Base-by-base conservation (phyloP, 2,113 vertebrate species). In the Corythaeola cristata region DNA sequence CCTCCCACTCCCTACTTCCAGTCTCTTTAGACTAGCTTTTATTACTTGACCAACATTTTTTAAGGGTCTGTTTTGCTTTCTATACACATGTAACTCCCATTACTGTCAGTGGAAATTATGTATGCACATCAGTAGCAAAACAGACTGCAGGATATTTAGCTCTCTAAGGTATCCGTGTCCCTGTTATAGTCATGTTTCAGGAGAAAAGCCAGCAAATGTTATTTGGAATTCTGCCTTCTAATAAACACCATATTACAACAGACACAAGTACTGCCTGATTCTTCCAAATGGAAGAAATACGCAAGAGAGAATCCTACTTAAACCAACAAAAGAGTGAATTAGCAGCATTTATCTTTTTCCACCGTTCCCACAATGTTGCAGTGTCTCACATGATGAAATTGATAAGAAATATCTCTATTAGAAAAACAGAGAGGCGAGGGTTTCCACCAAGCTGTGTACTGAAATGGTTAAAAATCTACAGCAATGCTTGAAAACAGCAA, bases 21-120 rank as follows among this genome's bases (percentile, higher is more conserved):
- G 27, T 68, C 39, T 56, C 53, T 63, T 82, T 52, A 73, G 76
- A 92, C 53, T 49, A 73, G 41, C 37, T 90, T 96, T 92, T 90
- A 91, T 91, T 93, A 91, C 71, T 87, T 32, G 45, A 88, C 84
- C 74, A 89, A 52, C 83, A 68, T 94, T 97, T 93, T 90, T 93
- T 64, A 94, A 91, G 63, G 53, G 50, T 93, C 97, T 97, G 93
- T 88, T 96, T 90, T 85, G 37, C 77, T 85, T 95, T 94, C 95
- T 77, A 7, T 85, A 85, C 93, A 96, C 81, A 96, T 96, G 93
- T 93, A 95, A 94, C 59, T 96, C 80, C 92, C 90, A 96, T 96
- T 95, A 92, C 81, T 93, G 92, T 92, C 97, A 97, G 84, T 85
- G 59, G 74, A 94, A 96, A 96, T 97, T 96, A 97, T 58, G 85